Percentiles rank a stretch among this genome's conserved stretches.
phyloP scores from a whole-genome alignment of 2,797 vertebrate species.

The Sandelia bainsii region DNA sequence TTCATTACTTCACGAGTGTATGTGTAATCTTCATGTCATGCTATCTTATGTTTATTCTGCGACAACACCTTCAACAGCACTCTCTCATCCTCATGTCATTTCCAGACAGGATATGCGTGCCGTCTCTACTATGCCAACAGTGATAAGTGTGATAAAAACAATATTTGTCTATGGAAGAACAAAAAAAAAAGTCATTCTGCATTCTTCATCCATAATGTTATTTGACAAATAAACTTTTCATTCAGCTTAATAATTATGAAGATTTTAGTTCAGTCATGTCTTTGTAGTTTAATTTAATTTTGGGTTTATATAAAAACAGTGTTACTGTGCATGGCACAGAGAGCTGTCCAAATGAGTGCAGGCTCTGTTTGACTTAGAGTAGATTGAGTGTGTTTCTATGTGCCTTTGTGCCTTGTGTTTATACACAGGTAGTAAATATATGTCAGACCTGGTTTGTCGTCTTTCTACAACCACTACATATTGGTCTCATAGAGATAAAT shows the following conservation, averaged over 20 bases:
- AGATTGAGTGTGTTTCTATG: background rate
- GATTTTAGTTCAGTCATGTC: background rate
- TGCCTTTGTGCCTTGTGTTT: background rate
- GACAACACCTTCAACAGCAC: too few species aligned
- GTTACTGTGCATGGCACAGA: background rate
- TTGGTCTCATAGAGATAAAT: slow-evolving; percentile 1
- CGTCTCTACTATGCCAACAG: background rate
- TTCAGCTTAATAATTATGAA: too few species aligned
- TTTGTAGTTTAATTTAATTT: too few species aligned
- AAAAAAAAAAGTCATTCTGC: too few species aligned
- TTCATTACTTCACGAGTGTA: too few species aligned
- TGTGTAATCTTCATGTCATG: too few species aligned
- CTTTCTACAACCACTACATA: background rate
- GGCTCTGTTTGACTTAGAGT: background rate
- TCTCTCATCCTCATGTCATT: background rate
- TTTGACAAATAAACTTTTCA: too few species aligned
- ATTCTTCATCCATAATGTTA: too few species aligned
- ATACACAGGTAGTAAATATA: background rate
- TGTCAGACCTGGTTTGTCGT: background rate
- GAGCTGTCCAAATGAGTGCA: background rate
- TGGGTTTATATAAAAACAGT: background rate
- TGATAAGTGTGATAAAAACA: background rate
- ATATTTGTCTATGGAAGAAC: too few species aligned
- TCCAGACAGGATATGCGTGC: background rate
- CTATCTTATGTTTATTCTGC: too few species aligned